Evolutionary conservation across 53 echinoderm and acorn worm species (phyloP).

Genomic region (Glandiceps talaboti): DNA sequence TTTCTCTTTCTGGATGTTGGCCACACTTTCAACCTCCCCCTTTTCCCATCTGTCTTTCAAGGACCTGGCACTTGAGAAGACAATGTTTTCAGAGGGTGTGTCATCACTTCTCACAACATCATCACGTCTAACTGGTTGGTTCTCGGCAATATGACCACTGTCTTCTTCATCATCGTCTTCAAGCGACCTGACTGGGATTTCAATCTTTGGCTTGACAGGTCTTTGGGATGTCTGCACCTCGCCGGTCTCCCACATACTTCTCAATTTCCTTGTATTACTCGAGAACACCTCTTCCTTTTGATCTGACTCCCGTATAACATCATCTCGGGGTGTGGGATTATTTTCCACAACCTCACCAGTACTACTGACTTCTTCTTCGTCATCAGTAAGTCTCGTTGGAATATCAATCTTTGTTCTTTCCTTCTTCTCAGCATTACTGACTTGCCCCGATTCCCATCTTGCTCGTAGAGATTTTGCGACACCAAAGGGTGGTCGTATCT

Average conservation of each 20-base stretch:
- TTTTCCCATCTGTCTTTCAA: conserved; percentile 75
- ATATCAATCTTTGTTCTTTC: conserved; percentile 34
- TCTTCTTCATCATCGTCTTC: conserved; percentile 33
- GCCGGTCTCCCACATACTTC: conserved; percentile 47
- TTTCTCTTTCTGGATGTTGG: conserved; percentile 42
- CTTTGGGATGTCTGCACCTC: conserved; percentile 50
- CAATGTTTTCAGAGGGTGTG: neutral
- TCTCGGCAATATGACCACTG: conserved; percentile 25
- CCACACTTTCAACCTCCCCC: conserved; percentile 15
- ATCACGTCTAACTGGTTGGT: conserved; percentile 24
- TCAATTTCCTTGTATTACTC: conserved; percentile 40
- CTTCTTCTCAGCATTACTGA: conserved; percentile 14
- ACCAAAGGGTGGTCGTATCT: neutral
- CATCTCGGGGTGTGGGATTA: conserved; percentile 54
- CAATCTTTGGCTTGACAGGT: conserved; percentile 32
- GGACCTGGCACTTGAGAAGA: conserved; percentile 34
- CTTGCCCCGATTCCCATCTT: neutral
- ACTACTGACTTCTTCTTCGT: conserved; percentile 11
- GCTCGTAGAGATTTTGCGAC: neutral
- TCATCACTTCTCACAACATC: conserved; percentile 27
- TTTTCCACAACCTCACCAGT: conserved; percentile 49
- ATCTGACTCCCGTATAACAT: conserved; percentile 52
- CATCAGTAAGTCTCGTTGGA: conserved; percentile 3
- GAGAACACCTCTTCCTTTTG: conserved; percentile 35
- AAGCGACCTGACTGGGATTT: conserved; percentile 42